These are phyloP conservation scores for Pontoporia blainvillei DNA, from an alignment of 2,113 vertebrate genomes.

Conservation along the genomic window DNA sequence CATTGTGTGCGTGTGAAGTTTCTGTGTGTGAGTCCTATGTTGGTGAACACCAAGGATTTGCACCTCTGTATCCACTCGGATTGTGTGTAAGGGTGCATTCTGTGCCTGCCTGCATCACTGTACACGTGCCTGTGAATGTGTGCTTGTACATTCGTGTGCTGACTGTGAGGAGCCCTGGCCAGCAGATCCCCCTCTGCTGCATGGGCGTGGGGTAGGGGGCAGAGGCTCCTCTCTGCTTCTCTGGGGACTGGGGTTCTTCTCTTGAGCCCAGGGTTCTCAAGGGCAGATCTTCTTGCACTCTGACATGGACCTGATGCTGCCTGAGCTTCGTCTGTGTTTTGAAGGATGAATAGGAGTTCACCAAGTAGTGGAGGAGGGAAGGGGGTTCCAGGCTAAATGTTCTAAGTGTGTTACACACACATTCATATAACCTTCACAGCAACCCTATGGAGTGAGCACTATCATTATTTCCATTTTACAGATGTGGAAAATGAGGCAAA, in stretches of 20 bases:
- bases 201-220: not conserved
- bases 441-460: not conserved
- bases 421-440: not conserved
- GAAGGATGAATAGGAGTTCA: not conserved
- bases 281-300: not conserved
- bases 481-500: not conserved
- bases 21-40: not conserved
- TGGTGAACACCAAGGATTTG: not conserved
- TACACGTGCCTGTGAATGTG: accelerated
- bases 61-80: not conserved
- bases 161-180: not conserved
- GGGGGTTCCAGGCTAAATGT: not conserved
- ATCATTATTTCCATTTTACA: not conserved
- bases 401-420: not conserved
- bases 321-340: not conserved
- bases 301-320: not conserved
- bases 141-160: no score
- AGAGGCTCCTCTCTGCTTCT: not conserved
- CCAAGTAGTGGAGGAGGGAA: not conserved
- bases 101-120: no score
- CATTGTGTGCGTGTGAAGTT: not conserved
- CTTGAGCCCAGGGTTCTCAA: not conserved
- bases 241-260: not conserved
- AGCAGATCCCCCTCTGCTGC: not conserved
- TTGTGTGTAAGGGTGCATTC: no score